These are phyloP conservation scores for Adelphocoris suturalis DNA, from an alignment of 2,888 invertebrate genomes.

Conservation along the genomic window DNA sequence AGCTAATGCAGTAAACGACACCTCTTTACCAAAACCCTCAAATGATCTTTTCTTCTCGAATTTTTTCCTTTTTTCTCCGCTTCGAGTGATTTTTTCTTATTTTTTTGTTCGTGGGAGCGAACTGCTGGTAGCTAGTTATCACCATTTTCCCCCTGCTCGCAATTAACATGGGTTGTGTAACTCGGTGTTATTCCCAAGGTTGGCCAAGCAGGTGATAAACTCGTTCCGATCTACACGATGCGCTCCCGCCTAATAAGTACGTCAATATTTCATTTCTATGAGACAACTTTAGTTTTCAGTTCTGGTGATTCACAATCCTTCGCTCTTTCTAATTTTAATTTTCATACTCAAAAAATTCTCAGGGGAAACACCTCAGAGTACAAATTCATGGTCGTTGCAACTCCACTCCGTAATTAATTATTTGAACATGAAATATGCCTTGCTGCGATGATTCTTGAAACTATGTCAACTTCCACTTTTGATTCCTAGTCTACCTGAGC, in stretches of 20 bases:
- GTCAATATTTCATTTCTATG: background rate
- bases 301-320: no score
- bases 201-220: constrained; percentile 5
- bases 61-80: background rate
- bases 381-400: no score
- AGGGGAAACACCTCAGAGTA: no score
- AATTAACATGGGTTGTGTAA: constrained; percentile 46
- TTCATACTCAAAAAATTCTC: no score
- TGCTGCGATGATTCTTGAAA: no score
- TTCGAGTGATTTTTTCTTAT: background rate
- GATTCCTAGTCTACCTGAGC: no score
- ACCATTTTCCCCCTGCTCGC: background rate
- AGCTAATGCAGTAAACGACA: background rate
- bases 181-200: constrained; percentile 46
- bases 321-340: no score
- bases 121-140: constrained; percentile 6
- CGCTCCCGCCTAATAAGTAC: constrained; percentile 33
- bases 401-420: no score
- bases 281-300: no score
- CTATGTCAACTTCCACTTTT: no score
- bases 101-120: background rate
- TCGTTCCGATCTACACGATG: background rate
- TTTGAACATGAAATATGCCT: no score
- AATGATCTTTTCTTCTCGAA: background rate
- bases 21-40: background rate